Evolutionary conservation across 2,888 invertebrate species (phyloP).

Genomic region (Ryuthela nishihirai): DNA sequence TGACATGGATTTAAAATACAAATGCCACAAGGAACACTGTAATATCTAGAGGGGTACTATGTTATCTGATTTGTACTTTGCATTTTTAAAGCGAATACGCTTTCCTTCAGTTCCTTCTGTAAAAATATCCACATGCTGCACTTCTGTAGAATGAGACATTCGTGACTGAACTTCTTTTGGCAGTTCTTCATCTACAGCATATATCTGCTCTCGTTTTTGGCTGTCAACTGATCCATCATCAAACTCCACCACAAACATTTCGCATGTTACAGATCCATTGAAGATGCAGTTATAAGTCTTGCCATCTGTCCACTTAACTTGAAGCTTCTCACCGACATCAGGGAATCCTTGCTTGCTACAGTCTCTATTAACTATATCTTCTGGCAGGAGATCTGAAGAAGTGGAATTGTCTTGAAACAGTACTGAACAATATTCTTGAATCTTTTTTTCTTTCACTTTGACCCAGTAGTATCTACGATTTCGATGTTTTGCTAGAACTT

Average conservation of each 20-base stretch:
- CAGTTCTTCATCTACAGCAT: constrained; percentile 57
- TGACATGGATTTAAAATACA: no score
- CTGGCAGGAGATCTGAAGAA: constrained; percentile 58
- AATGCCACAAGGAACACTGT: no score
- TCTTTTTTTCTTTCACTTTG: constrained; percentile 54
- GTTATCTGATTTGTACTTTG: constrained; percentile 21
- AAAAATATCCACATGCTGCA: constrained; percentile 43
- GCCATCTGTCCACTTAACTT: constrained; percentile 59
- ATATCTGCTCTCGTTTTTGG: constrained; percentile 57
- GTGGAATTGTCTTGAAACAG: constrained; percentile 61
- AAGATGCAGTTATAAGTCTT: constrained; percentile 54
- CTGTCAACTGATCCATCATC: constrained; percentile 53
- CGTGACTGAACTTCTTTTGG: constrained; percentile 58
- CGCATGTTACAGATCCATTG: constrained; percentile 48
- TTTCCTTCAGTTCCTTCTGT: constrained; percentile 17
- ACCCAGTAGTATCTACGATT: constrained; percentile 61
- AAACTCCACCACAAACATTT: constrained; percentile 48
- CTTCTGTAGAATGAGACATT: constrained; percentile 50
- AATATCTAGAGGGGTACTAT: no score
- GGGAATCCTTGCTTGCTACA: constrained; percentile 48
- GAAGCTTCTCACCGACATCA: constrained; percentile 54
- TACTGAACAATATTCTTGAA: constrained; percentile 58
- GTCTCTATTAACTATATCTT: constrained; percentile 53
- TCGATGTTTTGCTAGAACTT: constrained; percentile 62
- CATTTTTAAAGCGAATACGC: constrained; percentile 25